Evolutionary conservation across 2,888 invertebrate species (phyloP).

Genomic region (Xestia xanthographa): DNA sequence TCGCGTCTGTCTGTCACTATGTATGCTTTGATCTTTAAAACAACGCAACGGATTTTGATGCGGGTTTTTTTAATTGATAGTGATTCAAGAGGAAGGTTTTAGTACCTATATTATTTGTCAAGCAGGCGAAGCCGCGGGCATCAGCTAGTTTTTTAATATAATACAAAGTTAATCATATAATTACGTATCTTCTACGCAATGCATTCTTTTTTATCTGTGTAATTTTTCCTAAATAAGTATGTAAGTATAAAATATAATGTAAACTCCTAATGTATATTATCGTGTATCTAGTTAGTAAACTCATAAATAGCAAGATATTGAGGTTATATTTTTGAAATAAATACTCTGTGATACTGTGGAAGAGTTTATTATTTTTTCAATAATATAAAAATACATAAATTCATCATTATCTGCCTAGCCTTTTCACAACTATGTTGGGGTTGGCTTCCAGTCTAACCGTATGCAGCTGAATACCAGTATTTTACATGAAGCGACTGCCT

Average conservation of each 20-base stretch:
- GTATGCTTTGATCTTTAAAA: too few species aligned
- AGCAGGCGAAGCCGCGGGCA: too few species aligned
- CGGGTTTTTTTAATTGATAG: too few species aligned
- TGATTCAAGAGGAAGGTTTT: too few species aligned
- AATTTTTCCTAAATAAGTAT: constrained; percentile 18
- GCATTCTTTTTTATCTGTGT: constrained; percentile 14
- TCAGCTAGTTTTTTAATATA: background rate
- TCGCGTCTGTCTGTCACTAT: too few species aligned
- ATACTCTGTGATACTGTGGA: constrained; percentile 86
- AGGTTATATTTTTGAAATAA: constrained; percentile 85
- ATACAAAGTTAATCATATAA: background rate
- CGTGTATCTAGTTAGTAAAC: constrained; percentile 46
- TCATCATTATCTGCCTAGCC: too few species aligned
- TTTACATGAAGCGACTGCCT: too few species aligned
- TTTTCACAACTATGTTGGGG: too few species aligned
- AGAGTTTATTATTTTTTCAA: constrained; percentile 61
- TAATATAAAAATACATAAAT: background rate
- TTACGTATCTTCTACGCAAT: background rate
- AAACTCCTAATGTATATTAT: constrained; percentile 51
- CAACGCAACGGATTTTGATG: too few species aligned
- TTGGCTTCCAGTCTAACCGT: too few species aligned
- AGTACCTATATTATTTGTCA: too few species aligned
- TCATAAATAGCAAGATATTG: constrained; percentile 45
- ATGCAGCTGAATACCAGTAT: too few species aligned
- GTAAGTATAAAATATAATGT: constrained; percentile 40